Evolutionary conservation across 64 coral and sea anemone genomes (phyloP), one percentile per base, ranked within the genome.

Genomic region (Montipora cactus): DNA sequence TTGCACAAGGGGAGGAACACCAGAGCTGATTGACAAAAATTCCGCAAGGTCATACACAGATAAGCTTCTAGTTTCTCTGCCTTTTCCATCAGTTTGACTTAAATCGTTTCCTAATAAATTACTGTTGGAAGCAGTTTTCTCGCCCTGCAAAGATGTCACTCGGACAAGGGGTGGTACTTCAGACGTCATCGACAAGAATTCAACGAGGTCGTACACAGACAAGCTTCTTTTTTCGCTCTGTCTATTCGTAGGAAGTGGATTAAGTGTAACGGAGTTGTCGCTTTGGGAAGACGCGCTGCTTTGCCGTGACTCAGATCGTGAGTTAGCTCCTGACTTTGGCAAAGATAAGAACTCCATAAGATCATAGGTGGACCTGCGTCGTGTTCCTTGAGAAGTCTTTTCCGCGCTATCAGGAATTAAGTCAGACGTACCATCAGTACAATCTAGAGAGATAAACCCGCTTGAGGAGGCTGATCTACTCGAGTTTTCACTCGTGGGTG

Each of bases 31-130:
- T 6, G 72, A 59, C 18, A 97, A 76, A 74, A 94, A 95, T 79
- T 97, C 93, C 61, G 91, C 81, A 16, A 97, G 84, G 50, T 97
- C 89, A 23, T 97, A 97, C n/a, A 92, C 80, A 9, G 96, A 97
- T 8, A 90, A 47, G 20, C 88, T 83, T 49, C 93, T 85, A 6
- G 72, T 83, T 57, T 95, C 82, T 70, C 45, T 44, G 8, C 46
- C 50, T 1, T 70, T n/a, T 20, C 16, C 46, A n/a, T 47, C 64
- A 2, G 28, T 49, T 19, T 48, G 44, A 12, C 44, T 49, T 8
- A 46, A 5, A 8, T 85, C 44, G 44, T 22, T 49, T 50, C 5
- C 47, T 51, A 13, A 15, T 47, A 37, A 37, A 37, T 4, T 78
- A 5, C 49, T n/a, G 49, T 12, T 14, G 61, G 47, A 19, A 20